phyloP scores from a whole-genome alignment of 2,888 invertebrate genomes.

The Andrena hattorfiana region DNA sequence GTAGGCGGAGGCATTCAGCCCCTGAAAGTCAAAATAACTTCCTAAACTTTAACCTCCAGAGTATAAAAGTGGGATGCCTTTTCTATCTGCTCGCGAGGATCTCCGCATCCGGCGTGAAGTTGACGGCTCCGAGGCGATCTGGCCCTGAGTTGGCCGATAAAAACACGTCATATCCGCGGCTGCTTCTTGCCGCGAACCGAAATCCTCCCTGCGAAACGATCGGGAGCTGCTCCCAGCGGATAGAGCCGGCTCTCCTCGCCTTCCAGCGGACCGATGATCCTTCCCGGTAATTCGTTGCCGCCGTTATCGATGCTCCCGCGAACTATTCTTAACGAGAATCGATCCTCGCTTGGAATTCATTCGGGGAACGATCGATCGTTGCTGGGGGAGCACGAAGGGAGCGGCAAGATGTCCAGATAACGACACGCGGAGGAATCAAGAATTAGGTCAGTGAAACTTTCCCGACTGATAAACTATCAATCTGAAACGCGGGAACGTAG shows the following conservation, averaged over 20 bases:
- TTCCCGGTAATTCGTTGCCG: not conserved
- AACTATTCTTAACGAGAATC: not conserved
- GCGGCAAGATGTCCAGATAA: not conserved
- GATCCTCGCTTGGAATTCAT: not conserved
- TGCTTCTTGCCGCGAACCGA: constrained; percentile 61
- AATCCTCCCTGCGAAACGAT: constrained; percentile 59
- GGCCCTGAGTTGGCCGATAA: constrained; percentile 74
- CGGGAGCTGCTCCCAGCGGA: constrained; percentile 51
- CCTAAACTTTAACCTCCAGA: constrained; percentile 80
- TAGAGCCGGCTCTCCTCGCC: not conserved
- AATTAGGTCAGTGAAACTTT: not conserved
- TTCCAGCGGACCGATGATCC: not conserved
- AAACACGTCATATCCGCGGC: constrained; percentile 79
- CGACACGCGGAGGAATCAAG: not conserved
- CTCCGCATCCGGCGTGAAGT: constrained; percentile 72
- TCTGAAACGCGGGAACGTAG: too few relatives aligned
- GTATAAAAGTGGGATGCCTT: constrained; percentile 80
- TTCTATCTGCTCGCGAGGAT: constrained; percentile 80
- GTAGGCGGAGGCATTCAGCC: constrained; percentile 50
- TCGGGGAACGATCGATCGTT: not conserved
- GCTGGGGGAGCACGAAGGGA: not conserved
- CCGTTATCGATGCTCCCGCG: not conserved
- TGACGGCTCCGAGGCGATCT: constrained; percentile 59
- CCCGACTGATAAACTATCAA: too few relatives aligned
- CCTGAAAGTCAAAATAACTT: constrained; percentile 82